Base-by-base conservation (phyloP, 2,888 invertebrate species). In the Zonitis immaculata region DNA sequence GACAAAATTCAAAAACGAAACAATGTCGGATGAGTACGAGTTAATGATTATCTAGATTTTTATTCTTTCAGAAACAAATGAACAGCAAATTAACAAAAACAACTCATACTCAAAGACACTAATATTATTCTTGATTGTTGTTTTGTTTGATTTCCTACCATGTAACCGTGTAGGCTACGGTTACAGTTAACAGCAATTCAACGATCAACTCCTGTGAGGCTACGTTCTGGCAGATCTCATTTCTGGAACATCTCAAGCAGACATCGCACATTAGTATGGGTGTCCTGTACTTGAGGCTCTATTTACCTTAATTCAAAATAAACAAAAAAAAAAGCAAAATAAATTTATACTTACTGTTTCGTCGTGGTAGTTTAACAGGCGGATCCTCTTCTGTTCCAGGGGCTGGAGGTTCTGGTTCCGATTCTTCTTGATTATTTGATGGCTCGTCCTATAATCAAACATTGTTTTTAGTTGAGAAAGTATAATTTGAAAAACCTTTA, bases 181-280 rank as follows among this genome's bases (percentile, higher is more conserved):
- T 71, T 71, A 73, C 72, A 69, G 68, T 68, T 68, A 69, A 73
- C 72, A 72, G 73, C 73, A 65, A 60, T 63, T 62, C 5, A 14
- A 11, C 64, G 60, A 60, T 69, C 67, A 64, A 72, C 68, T 73
- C 73, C 73, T 63, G 67, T 65, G 69, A 67, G 72, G 71, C 70
- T 69, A 73, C 72, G 70, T 71, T 65, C 70, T 68, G 73, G 74
- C 62, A 66, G 73, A 70, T 73, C 72, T 71, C 73, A 70, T 68
- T 73, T 76, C 77, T 77, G 77, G 73, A 77, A 77, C 77, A 77
- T 76, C 77, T 76, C 76, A 77, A 77, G 77, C 77, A 77, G 76
- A 77, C 72, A 75, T 70, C 75, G 72, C 75, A 74, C 71, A 77
- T 77, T 77, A 77, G 76, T 74, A 71, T 67, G 64, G 71, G 68